A percentile compares a stretch with the other conserved stretches of the same genome.
phyloP scores from a whole-genome alignment of 2,797 vertebrate genomes.

The Sparidentex hasta region DNA sequence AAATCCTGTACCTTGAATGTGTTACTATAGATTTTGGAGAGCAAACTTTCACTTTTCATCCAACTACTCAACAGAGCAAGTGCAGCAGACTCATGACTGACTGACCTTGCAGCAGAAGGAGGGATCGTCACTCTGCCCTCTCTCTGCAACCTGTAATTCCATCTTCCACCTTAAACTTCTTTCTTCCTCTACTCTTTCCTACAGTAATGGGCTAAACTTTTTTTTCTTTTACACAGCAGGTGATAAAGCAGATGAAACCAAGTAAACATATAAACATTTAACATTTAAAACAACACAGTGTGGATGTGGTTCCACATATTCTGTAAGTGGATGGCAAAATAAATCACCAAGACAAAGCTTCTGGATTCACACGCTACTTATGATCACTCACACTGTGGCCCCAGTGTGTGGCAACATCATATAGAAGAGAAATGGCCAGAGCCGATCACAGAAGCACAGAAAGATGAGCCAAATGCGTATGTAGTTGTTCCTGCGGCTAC shows the following conservation, averaged over 20 bases:
- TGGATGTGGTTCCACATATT: background rate
- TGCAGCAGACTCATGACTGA: background rate
- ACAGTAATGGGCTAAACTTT: background rate
- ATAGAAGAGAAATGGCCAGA: background rate
- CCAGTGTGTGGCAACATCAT: background rate
- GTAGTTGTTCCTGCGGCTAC: background rate
- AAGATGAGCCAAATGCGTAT: background rate
- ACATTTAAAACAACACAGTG: background rate
- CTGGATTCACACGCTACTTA: background rate
- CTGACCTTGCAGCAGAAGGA: background rate
- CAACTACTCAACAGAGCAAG: background rate
- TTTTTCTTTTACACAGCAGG: background rate
- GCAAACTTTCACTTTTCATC: background rate
- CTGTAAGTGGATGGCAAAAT: background rate
- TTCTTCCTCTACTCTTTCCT: background rate
- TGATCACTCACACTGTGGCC: conserved; percentile 9
- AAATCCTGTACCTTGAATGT: conserved; percentile 3
- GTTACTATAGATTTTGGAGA: background rate
- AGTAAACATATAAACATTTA: background rate
- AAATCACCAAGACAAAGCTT: background rate
- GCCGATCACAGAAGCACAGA: no score
- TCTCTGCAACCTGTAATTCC: background rate
- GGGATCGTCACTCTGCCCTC: background rate
- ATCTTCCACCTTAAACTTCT: background rate
- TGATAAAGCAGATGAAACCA: background rate